phyloP scores from a whole-genome alignment of 2,113 vertebrate genomes.

The Bothrops jararaca region DNA sequence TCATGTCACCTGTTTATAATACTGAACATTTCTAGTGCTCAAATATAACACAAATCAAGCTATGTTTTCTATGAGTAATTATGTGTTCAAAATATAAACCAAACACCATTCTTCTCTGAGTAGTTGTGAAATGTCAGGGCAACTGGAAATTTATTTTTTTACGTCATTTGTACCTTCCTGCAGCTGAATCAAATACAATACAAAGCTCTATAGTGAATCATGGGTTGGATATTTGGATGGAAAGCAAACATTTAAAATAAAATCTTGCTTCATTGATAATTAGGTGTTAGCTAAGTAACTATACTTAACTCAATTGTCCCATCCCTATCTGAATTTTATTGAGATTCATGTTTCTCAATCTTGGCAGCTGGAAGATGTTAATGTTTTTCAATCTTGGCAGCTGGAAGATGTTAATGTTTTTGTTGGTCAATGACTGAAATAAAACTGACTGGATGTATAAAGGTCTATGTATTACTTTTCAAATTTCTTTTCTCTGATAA shows the following conservation, averaged over 20 bases:
- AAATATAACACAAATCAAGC: background rate
- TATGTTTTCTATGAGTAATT: background rate
- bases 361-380: too few relatives aligned
- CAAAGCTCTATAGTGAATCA: background rate
- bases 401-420: background rate
- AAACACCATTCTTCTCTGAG: background rate
- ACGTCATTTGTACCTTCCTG: background rate
- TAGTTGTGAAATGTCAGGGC: background rate
- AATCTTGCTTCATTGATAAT: background rate
- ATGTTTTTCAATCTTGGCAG: background rate
- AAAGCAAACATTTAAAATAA: background rate
- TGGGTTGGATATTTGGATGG: background rate
- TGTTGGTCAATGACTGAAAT: background rate
- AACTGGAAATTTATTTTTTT: background rate
- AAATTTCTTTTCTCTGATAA: background rate
- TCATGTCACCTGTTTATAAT: background rate
- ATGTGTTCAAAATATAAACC: constrained; percentile 1
- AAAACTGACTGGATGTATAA: background rate
- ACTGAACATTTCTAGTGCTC: background rate
- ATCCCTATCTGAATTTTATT: background rate
- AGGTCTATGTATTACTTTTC: background rate
- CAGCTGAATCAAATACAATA: background rate
- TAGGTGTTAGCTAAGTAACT: background rate
- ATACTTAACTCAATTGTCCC: background rate
- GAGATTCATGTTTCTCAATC: background rate